Evolutionary conservation across 1,140 invertebrate genomes (phyloP).

Genomic region (Zaprionus vittiger): DNA sequence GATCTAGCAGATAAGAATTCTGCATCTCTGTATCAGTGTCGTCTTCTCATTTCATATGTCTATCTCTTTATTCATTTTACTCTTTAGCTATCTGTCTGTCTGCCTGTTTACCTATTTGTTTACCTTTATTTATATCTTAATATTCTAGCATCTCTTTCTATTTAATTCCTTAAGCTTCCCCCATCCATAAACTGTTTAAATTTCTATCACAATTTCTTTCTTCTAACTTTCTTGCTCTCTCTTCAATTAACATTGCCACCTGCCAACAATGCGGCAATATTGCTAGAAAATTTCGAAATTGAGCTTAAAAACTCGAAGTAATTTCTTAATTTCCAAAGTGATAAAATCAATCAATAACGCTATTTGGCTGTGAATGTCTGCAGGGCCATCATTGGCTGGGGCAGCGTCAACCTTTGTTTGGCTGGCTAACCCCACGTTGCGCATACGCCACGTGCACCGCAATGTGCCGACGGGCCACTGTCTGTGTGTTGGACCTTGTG

Average conservation of each 20-base stretch:
- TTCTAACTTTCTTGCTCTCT: not conserved
- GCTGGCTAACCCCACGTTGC: conserved; percentile 23
- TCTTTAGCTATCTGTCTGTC: not conserved
- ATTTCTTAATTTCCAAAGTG: conserved; percentile 32
- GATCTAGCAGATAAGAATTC: not conserved
- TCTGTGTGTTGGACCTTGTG: conserved; percentile 3
- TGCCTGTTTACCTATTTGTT: not conserved
- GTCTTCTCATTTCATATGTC: no score
- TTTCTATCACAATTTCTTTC: not conserved
- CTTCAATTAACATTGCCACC: not conserved
- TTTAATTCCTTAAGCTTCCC: not conserved
- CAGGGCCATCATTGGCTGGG: not conserved
- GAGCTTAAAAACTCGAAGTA: conserved; percentile 3
- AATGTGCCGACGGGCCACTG: not conserved
- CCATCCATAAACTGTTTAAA: not conserved
- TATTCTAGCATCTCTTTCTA: not conserved
- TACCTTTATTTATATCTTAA: not conserved
- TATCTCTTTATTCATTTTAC: not conserved
- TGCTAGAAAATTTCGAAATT: conserved; percentile 12
- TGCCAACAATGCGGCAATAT: not conserved
- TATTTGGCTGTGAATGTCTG: conserved; percentile 17
- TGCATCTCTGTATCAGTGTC: not conserved
- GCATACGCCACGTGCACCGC: conserved; percentile 20
- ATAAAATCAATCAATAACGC: conserved; percentile 38
- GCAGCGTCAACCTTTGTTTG: not conserved